These are phyloP conservation scores for Crypturellus undulatus DNA, from an alignment of 2,113 vertebrate genomes.

Conservation along the genomic window DNA sequence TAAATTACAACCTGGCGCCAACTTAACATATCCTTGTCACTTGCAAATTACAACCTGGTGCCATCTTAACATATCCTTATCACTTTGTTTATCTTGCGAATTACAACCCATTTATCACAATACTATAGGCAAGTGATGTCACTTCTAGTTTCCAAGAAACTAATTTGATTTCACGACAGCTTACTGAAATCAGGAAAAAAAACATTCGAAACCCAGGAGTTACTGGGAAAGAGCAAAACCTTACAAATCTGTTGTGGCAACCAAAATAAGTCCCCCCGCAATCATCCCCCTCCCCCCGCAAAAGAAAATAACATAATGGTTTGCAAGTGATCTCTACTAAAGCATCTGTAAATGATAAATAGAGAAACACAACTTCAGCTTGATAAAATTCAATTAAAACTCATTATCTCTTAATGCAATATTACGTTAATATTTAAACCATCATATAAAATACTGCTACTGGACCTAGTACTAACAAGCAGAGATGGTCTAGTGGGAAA, in stretches of 20 bases:
- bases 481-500: no score
- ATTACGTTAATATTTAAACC: background rate
- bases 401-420: background rate
- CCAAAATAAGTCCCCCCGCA: background rate
- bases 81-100: no score
- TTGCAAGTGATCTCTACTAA: background rate
- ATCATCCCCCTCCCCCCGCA: no score
- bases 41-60: no score
- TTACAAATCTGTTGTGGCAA: background rate
- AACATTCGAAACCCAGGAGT: background rate
- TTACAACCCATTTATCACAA: no score
- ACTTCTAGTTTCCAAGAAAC: slow-evolving; percentile 10
- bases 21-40: no score
- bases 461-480: no score
- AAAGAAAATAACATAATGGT: no score
- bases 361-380: background rate
- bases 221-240: background rate
- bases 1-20: no score
- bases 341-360: background rate
- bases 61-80: no score
- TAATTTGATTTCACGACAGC: background rate
- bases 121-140: background rate
- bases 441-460: no score
- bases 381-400: background rate
- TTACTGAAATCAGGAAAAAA: background rate